Evolutionary conservation across 2,797 vertebrate genomes (phyloP).

Genomic region (Acanthurus lineatus): DNA sequence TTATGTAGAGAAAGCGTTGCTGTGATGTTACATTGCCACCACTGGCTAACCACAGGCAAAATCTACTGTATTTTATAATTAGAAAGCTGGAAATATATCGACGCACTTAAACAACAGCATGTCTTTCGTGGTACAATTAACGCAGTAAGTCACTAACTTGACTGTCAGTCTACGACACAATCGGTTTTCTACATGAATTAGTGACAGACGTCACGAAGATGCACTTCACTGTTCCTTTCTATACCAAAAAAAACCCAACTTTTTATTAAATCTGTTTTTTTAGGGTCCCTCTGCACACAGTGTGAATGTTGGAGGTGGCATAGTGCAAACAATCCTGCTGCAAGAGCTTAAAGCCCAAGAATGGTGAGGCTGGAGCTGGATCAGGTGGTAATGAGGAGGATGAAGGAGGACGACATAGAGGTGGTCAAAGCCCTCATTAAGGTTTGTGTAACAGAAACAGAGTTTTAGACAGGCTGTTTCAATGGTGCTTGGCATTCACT

Average conservation of each 20-base stretch:
- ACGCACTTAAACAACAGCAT: not conserved
- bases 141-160: not conserved
- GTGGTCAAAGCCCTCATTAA: slow-evolving; percentile 90
- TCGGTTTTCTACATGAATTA: not conserved
- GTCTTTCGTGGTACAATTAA: not conserved
- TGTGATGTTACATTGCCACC: slow-evolving; percentile 25
- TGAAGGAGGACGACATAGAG: slow-evolving; percentile 91
- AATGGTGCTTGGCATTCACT: not conserved
- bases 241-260: not conserved
- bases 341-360: slow-evolving; percentile 36
- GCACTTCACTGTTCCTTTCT: not conserved
- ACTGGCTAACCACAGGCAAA: not conserved
- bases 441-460: slow-evolving; percentile 72
- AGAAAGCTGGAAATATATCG: not conserved
- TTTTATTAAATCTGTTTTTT: slow-evolving; percentile 16
- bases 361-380: slow-evolving; percentile 87
- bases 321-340: slow-evolving; percentile 19
- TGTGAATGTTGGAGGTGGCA: slow-evolving; percentile 44
- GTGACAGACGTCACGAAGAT: not conserved
- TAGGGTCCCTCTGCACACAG: slow-evolving; percentile 24
- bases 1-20: slow-evolving; percentile 32
- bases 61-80: slow-evolving; percentile 1
- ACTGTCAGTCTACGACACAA: not conserved
- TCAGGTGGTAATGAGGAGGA: slow-evolving; percentile 86
- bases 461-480: not conserved